Base-by-base conservation (phyloP, 2,888 invertebrate genomes). In the Synergus japonicus region DNA sequence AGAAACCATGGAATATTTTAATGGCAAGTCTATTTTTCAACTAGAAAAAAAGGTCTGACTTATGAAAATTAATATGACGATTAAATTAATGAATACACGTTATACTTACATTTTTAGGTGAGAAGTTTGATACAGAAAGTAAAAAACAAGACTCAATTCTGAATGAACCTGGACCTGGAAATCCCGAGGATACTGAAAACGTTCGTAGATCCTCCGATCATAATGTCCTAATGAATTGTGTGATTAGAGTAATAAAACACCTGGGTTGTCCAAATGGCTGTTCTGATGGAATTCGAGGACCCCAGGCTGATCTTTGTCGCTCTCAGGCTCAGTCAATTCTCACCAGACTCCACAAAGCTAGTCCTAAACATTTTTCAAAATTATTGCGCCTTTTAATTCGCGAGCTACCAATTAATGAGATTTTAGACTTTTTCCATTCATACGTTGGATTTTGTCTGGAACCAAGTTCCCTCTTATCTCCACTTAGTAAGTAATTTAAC, bases 241-340 rank as follows among this genome's bases (percentile, higher is more conserved):
- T 90, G 85, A 91, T 88, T 84, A 97, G 98, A 87, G 94, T 98
- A 8, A 94, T 98, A 78, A 96, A 96, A 82, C 97, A 97, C 87
- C 93, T 99, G 44, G 99, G 99, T 0, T 99, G 99, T 91, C 97
- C 97, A 0, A 97, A 99, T 92, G 98, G 98, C 1, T 99, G 99
- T 91, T 94, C 95, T 5, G 96, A 97, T 79, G 94, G 95, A 58
- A 93, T 94, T 87, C 93, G 97, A 77, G 97, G 97, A 4, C 97
- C 97, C 0, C 97, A 97, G 78, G 98, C 98, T 0, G 98, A 98
- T 91, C 97, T 97, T 87, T 93, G 99, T 10, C 94, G 99, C 10
- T 96, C 97, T 0, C 98, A 98, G 90, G 97, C 97, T 77, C 96
- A 96, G 88, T 95, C 95, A 88, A 95, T 97, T 65, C 93, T 99